Evolutionary conservation across 2,888 invertebrate species (phyloP).

Genomic region (Latheticus oryzae): DNA sequence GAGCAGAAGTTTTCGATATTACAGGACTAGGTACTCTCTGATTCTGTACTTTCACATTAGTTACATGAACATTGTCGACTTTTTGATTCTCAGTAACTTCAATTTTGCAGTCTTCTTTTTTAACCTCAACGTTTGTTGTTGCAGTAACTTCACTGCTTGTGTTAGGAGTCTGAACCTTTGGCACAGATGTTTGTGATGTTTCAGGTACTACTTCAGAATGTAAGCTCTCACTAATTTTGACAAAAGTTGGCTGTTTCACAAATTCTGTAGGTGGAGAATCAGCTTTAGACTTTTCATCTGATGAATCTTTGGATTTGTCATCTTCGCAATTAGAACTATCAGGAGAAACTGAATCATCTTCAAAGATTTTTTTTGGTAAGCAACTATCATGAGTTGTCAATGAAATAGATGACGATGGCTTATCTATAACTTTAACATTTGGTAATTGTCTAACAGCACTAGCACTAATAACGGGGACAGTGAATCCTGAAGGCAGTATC

Average conservation of each 20-base stretch:
- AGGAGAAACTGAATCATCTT: slow-evolving; percentile 75
- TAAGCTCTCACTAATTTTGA: slow-evolving; percentile 1
- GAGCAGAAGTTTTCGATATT: slow-evolving; percentile 54
- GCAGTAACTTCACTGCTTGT: slow-evolving; percentile 1
- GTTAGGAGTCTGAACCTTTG: too few relatives aligned
- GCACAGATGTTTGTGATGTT: too few relatives aligned
- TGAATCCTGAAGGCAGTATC: slow-evolving; percentile 61
- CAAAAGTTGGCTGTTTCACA: slow-evolving; percentile 43
- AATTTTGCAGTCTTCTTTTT: slow-evolving; percentile 7
- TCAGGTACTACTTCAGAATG: background rate
- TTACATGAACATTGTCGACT: slow-evolving; percentile 58
- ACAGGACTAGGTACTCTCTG: slow-evolving; percentile 59
- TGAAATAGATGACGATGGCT: slow-evolving; percentile 65
- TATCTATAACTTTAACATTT: slow-evolving; percentile 66
- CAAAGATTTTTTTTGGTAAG: slow-evolving; percentile 75
- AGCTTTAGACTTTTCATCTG: slow-evolving; percentile 56
- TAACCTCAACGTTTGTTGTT: background rate
- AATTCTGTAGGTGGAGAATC: slow-evolving; percentile 50
- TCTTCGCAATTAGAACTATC: slow-evolving; percentile 67
- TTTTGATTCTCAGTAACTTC: background rate
- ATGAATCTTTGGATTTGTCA: slow-evolving; percentile 60
- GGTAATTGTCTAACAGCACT: slow-evolving; percentile 64
- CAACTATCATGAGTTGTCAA: slow-evolving; percentile 71
- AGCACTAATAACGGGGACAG: slow-evolving; percentile 64
- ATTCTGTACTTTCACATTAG: slow-evolving; percentile 60